Conservation (phyloP, 1,140 invertebrate species). For the Plutomurus gul region DNA sequence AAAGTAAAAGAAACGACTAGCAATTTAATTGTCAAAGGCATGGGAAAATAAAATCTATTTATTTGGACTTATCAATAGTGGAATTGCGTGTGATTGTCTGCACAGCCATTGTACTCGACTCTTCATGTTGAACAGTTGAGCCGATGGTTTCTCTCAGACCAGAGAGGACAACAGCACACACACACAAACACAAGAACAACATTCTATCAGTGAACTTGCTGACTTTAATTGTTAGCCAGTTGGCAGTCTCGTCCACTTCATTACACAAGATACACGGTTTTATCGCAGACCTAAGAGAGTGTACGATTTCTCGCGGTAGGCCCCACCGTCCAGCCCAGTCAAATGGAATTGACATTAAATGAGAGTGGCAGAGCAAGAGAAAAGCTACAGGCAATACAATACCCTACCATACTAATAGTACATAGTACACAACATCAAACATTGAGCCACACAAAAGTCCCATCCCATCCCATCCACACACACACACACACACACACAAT, state of each 20-base stretch:
- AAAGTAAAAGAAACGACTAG: conserved; percentile 41
- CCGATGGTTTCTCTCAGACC: too few species aligned
- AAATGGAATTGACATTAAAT: not conserved
- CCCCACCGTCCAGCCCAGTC: not conserved
- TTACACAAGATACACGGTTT: too few species aligned
- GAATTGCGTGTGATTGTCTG: conserved; percentile 1
- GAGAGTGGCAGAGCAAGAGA: not conserved
- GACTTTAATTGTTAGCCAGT: too few species aligned
- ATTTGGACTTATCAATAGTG: conserved; percentile 40
- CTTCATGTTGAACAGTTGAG: too few species aligned
- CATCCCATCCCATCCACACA: too few species aligned
- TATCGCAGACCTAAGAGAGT: too few species aligned
- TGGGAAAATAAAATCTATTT: conserved; percentile 45
- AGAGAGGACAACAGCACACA: too few species aligned
- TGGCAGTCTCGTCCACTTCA: too few species aligned
- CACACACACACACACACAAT: too few species aligned
- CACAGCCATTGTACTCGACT: not conserved
- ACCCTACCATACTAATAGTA: not conserved
- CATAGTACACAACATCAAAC: not conserved
- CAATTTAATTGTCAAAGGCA: conserved; percentile 43
- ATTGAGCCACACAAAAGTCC: not conserved
- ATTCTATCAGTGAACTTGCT: too few species aligned
- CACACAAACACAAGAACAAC: too few species aligned
- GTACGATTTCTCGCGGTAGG: too few species aligned
- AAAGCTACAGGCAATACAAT: not conserved